These are phyloP conservation scores for Agrotis exclamationis DNA, from an alignment of 2,888 invertebrate species.

Conservation along the genomic window DNA sequence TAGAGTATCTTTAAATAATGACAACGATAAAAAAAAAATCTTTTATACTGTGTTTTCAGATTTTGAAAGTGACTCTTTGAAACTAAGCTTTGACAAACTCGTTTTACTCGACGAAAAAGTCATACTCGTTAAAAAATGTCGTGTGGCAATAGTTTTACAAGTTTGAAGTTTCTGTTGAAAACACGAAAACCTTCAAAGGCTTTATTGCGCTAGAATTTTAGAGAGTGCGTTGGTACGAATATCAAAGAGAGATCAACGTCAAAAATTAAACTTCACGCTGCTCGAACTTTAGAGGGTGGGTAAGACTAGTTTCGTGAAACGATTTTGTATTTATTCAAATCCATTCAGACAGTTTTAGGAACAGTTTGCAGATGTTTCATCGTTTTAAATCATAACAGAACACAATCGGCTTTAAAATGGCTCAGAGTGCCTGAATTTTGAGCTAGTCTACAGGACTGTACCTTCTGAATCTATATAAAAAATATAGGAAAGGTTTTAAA, in stretches of 20 bases:
- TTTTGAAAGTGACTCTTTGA: neutral
- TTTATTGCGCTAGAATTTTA: constrained; percentile 24
- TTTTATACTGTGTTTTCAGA: neutral
- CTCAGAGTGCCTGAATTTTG: neutral
- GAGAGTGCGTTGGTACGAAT: constrained; percentile 26
- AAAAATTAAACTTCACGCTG: constrained; percentile 41
- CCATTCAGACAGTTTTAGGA: neutral
- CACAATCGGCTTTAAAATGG: neutral
- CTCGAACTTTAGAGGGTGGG: constrained; percentile 20
- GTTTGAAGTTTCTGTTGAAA: constrained; percentile 14
- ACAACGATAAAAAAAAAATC: neutral
- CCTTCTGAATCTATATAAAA: too few species aligned
- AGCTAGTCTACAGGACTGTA: neutral
- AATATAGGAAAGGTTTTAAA: too few species aligned
- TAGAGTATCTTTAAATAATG: neutral
- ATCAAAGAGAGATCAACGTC: constrained; percentile 55
- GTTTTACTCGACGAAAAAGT: neutral
- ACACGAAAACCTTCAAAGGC: constrained; percentile 37
- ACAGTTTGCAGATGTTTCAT: neutral
- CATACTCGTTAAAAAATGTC: neutral
- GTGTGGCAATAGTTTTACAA: constrained; percentile 23
- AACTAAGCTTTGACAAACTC: neutral
- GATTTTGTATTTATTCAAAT: constrained; percentile 22
- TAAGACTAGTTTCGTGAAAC: constrained; percentile 7
- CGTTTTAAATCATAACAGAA: neutral